Evolutionary conservation across 2,888 invertebrate genomes (phyloP), one percentile per base, ranked within the genome.

Genomic region (Temnothorax rugatulus): DNA sequence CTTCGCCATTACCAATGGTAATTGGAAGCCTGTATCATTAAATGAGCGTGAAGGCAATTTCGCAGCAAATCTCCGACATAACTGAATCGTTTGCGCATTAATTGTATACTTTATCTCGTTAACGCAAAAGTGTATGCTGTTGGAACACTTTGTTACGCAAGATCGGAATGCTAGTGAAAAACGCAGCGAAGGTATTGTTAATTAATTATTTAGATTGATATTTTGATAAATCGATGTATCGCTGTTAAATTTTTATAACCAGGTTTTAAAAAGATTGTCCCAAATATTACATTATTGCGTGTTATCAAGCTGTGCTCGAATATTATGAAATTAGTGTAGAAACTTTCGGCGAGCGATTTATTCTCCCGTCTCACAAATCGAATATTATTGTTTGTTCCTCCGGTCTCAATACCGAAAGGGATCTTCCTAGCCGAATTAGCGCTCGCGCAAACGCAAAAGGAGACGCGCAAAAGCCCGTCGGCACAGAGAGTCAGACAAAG

Each of bases 1-100:
- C 38, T 71, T 71, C 21, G 47, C 44, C 59, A 18, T 68, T 54
- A 25, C 21, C n/a, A 21, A 77, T 38, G 13, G 8, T 81, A 47
- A 81, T 50, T 47, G 59, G n/a, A 73, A 54, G 38, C n/a, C 2
- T 64, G 64, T 25, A 29, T 61, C 59, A 81, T 73, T 61, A 47
- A 79, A 71, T 44, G 21, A 71, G 21, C 4, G 71, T 57, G 29
- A 71, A 71, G 44, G n/a, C 15, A 69, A 29, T 47, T 59, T 79
- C 18, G 13, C 4, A 25, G 13, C 21, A 34, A 71, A 71, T 59
- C 5, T 59, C 5, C 15, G 9, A 29, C 44, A 47, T 61, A 64
- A 50, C 2, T 13, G 21, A 66, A 52, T 4, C 44, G 29, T 71
- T 73, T 61, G 25, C 8, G 34, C 25, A 61, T 73, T 59, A 57